Evolutionary conservation across 2,888 invertebrate genomes (phyloP), one percentile per base, ranked within the genome.

Genomic region (Bombylius discolor): DNA sequence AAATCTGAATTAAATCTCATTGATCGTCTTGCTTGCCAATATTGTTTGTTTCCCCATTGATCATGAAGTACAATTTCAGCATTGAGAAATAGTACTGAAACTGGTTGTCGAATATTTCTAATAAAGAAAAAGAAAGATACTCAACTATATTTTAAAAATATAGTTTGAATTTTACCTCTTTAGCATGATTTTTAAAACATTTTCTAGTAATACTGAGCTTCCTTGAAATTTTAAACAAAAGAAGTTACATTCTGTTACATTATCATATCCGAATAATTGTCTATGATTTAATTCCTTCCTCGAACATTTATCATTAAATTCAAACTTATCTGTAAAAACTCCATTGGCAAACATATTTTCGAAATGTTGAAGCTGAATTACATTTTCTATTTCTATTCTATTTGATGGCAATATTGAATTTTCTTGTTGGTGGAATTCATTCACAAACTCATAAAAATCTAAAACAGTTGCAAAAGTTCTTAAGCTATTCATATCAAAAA

Each of bases 51-150:
- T 1, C 96, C 96, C 74, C 89, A 97, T n/a, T 76, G 76, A 65
- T 93, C 86, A 69, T 96, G 95, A 32, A 96, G 70, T 3, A 89
- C 83, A 56, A 91, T 86, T 76, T 96, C 96, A 13, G 88, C 91
- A 68, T 87, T 86, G 42, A 69, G 61, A 45, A 70, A 57, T 1
- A 66, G 66, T 49, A 67, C 64, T 31, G 66, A 63, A 14, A 64
- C 67, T 56, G 65, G 58, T 33, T 23, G 23, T 23, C 23, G 49
- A 57, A n/a, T 12, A 55, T 6, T n/a, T 23, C 23, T 23, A 23
- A 23, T 3, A 23, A 23, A 23, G 23, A 3, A 23, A 23, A 23
- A 23, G 23, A 23, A 23, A 23, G 23, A 23, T 23, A 23, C 23
- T 23, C 23, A 23, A 23, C 23, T 23, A 23, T 23, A 23, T 23